Evolutionary conservation across 1,140 invertebrate species (phyloP).

Genomic region (Lordiphosa mommai): DNA sequence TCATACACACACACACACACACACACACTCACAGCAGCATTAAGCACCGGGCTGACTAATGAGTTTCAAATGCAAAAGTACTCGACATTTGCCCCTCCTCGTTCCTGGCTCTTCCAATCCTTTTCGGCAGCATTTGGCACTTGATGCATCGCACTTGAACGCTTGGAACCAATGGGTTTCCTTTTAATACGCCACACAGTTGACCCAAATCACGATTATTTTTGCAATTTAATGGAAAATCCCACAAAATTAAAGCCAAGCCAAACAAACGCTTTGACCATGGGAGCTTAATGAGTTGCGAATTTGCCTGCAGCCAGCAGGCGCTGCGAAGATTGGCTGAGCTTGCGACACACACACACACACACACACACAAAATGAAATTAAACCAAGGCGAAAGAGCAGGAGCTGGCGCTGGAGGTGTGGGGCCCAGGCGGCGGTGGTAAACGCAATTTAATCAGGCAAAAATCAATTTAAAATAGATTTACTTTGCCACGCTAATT

Average conservation of each 20-base stretch:
- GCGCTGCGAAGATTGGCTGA: conserved; percentile 41
- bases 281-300: conserved; percentile 53
- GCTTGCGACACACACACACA: not conserved
- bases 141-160: conserved; percentile 54
- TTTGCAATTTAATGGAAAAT: conserved; percentile 1
- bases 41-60: conserved; percentile 40
- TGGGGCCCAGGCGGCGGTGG: conserved; percentile 1
- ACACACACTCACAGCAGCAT: not conserved
- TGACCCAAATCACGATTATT: conserved; percentile 32
- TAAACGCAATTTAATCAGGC: conserved; percentile 67
- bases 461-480: conserved; percentile 76
- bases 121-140: conserved; percentile 26
- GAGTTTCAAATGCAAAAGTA: conserved; percentile 68
- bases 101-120: not conserved
- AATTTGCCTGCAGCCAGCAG: conserved; percentile 36
- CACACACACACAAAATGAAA: not conserved
- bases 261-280: no score
- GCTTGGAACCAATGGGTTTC: conserved; percentile 45
- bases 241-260: conserved; percentile 2
- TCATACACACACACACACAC: not conserved
- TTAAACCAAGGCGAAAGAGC: not conserved
- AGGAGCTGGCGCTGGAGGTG: not conserved
- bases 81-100: conserved; percentile 2
- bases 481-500: conserved; percentile 64
- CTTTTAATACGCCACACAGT: conserved; percentile 53